A percentile compares a stretch with the other conserved stretches of the same genome.
These are phyloP conservation scores for Hypomesus transpacificus DNA, from an alignment of 2,113 vertebrate species.

Conservation along the genomic window DNA sequence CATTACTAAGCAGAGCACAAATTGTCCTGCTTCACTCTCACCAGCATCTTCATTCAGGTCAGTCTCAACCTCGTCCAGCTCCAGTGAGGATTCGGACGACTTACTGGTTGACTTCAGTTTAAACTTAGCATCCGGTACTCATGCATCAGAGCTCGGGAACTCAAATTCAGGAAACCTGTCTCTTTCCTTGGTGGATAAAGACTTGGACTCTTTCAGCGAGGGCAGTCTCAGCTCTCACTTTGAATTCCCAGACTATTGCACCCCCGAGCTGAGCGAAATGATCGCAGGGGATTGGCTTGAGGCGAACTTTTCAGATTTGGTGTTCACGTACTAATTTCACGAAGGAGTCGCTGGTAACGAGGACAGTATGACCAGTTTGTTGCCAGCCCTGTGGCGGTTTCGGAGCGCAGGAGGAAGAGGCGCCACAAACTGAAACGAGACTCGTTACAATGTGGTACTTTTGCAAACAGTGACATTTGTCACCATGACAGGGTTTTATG, in stretches of 20 bases:
- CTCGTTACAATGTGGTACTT: conserved; percentile 36
- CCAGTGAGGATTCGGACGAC: conserved; percentile 83
- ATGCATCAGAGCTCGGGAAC: conserved; percentile 73
- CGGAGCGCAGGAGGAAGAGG: conserved; percentile 19
- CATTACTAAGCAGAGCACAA: conserved; percentile 81
- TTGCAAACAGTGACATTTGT: conserved; percentile 68
- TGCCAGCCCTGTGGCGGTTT: conserved; percentile 20
- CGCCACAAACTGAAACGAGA: conserved; percentile 19
- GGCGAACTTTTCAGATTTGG: conserved; percentile 90
- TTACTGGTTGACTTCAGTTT: conserved; percentile 84
- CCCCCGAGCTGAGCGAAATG: conserved; percentile 86
- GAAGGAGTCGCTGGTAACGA: conserved; percentile 10
- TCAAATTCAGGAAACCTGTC: conserved; percentile 79
- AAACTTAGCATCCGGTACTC: conserved; percentile 82
- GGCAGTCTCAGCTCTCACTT: conserved; percentile 86
- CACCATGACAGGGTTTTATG: conserved; percentile 76
- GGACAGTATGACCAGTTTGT: conserved; percentile 18
- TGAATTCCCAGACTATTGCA: conserved; percentile 92
- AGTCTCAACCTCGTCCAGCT: conserved; percentile 75
- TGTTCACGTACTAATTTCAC: conserved; percentile 86
- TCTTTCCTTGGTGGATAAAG: conserved; percentile 89
- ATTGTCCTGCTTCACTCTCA: conserved; percentile 71
- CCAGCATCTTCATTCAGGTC: conserved; percentile 80
- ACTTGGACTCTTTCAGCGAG: conserved; percentile 88
- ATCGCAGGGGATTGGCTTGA: conserved; percentile 96